Evolutionary conservation across 1,140 invertebrate genomes (phyloP).

Genomic region (Pachypsylla venusta): DNA sequence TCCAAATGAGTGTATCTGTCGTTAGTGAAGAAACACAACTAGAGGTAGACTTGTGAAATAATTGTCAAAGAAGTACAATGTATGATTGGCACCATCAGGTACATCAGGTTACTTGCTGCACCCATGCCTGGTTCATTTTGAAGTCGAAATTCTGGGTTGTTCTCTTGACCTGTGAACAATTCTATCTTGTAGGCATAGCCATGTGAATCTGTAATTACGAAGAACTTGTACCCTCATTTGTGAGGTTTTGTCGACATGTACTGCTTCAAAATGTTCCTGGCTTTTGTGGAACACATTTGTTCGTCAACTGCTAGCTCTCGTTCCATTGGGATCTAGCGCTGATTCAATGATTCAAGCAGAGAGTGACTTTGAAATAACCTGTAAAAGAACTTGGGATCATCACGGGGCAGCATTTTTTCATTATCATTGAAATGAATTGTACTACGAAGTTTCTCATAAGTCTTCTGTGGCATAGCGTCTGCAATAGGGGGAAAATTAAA

Average conservation of each 20-base stretch:
- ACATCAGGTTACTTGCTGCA: not conserved
- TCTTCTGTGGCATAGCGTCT: conserved; percentile 27
- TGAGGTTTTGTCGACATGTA: conserved; percentile 28
- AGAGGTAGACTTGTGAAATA: no score
- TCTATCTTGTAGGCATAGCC: conserved; percentile 28
- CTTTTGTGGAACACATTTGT: conserved; percentile 28
- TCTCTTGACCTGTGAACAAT: conserved; percentile 24
- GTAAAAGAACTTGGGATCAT: conserved; percentile 14
- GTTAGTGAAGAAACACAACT: no score
- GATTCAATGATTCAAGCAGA: conserved; percentile 22
- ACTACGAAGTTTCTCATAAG: conserved; percentile 27
- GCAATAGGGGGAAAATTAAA: conserved; percentile 25
- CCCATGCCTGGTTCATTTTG: not conserved
- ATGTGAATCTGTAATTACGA: conserved; percentile 19
- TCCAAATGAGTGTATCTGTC: no score
- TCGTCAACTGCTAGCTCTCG: conserved; percentile 27
- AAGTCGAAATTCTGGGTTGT: conserved; percentile 4
- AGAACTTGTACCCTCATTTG: conserved; percentile 29
- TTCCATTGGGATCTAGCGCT: conserved; percentile 23
- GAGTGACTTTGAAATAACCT: not conserved
- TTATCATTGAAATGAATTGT: conserved; percentile 28
- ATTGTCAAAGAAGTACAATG: no score
- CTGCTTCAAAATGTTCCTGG: conserved; percentile 25
- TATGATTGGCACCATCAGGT: no score
- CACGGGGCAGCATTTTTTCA: conserved; percentile 18